phyloP scores from a whole-genome alignment of 2,888 invertebrate genomes.

The Pachymerium ferrugineum region DNA sequence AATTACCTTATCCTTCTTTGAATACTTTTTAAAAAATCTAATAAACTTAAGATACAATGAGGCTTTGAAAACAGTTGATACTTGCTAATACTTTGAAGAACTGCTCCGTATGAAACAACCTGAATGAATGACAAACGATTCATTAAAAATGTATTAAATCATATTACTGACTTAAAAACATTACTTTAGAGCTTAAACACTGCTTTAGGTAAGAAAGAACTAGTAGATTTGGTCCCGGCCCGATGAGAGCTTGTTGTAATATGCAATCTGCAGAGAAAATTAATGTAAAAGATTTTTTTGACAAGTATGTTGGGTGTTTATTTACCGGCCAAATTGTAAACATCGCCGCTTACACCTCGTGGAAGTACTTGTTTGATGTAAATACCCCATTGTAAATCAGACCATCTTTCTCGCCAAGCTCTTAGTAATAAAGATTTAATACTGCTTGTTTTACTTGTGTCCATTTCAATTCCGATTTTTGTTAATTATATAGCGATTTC shows the following conservation, averaged over 20 bases:
- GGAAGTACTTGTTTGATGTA: constrained; percentile 81
- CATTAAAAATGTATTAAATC: not conserved
- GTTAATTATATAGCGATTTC: not conserved
- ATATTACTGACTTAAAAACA: not conserved
- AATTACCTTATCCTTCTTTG: constrained; percentile 46
- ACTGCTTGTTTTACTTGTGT: constrained; percentile 41
- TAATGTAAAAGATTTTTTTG: too few species aligned
- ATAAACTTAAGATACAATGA: constrained; percentile 76
- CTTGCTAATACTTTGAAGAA: constrained; percentile 77
- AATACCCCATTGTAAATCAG: constrained; percentile 91
- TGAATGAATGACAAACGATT: constrained; percentile 41
- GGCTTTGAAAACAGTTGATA: constrained; percentile 81
- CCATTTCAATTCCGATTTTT: constrained; percentile 36
- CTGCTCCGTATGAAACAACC: constrained; percentile 85
- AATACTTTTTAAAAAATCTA: constrained; percentile 69
- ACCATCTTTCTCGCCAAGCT: constrained; percentile 95
- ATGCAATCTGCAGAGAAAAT: constrained; percentile 65
- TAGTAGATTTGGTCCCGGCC: constrained; percentile 84
- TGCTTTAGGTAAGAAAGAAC: constrained; percentile 88
- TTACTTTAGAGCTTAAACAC: constrained; percentile 75
- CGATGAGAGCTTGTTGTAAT: constrained; percentile 86
- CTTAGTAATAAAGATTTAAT: constrained; percentile 61
- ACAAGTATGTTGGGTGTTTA: not conserved
- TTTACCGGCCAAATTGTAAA: constrained; percentile 58
- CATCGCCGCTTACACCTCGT: constrained; percentile 84